Evolutionary conservation across 2,888 invertebrate species (phyloP).

Genomic region (Ganaspis brasiliensis): DNA sequence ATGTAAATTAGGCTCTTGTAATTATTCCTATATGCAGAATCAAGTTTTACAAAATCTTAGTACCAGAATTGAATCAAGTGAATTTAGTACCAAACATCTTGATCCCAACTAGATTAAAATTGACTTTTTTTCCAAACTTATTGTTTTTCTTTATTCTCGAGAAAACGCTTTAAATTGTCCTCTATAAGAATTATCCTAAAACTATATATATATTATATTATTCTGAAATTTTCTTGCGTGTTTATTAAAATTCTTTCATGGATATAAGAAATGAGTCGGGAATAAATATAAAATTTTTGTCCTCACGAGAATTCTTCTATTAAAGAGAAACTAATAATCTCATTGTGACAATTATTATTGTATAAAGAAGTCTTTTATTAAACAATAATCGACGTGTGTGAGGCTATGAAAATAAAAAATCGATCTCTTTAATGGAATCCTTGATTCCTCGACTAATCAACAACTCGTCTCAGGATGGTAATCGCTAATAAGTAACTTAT

Average conservation of each 20-base stretch:
- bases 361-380: neutral
- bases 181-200: too few species aligned
- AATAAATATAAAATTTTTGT: neutral
- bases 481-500: slow-evolving; percentile 48
- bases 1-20: too few species aligned
- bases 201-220: too few species aligned
- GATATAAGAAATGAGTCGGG: slow-evolving; percentile 3
- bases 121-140: neutral
- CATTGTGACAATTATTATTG: neutral
- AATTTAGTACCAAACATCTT: neutral
- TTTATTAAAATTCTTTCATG: neutral
- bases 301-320: neutral
- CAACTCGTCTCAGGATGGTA: slow-evolving; percentile 37
- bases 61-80: too few species aligned
- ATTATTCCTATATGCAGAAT: too few species aligned
- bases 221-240: neutral
- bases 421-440: too few species aligned
- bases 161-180: neutral
- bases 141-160: too few species aligned
- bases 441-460: slow-evolving; percentile 38
- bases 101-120: slow-evolving; percentile 17
- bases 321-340: neutral
- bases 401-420: neutral
- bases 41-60: too few species aligned
- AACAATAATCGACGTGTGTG: slow-evolving; percentile 28